Base-by-base conservation (phyloP, 2,797 vertebrate species). In the Pyrocephalus nanus region DNA sequence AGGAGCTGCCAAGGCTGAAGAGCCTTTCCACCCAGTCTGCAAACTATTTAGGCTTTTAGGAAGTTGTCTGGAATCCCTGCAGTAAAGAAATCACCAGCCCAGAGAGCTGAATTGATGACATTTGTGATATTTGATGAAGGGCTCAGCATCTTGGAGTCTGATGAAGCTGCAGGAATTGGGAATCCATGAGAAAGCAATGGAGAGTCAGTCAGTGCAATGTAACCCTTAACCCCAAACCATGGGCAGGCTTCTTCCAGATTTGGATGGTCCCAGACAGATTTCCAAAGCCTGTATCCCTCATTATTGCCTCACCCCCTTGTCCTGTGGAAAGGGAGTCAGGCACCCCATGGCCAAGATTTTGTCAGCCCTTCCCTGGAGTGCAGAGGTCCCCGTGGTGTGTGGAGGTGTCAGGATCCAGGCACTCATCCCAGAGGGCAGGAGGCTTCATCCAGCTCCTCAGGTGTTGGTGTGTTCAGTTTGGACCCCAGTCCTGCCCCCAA, bases 401-500 rank as follows among this genome's bases (percentile, higher is more conserved):
- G 48, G 55, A 74, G 51, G n/a, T 36, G 38, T 42, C 22, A 14
- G 30, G 70, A 32, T 10, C 36, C 48, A 62, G 55, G 54, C 36
- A 53, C 70, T 26, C 19, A 18, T 57, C 30, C 50, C n/a, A 15
- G 29, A 36, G 8, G 48, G 22, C 42, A 21, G 32, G 23, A 32
- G 13, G 16, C 20, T 53, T 62, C 43, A 47, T 15, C 21, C 43
- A 47, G 50, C 45, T 76, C 26, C 69, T 80, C 32, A 8, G 6
- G 36, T 5, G 21, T 22, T 9, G 60, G 6, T 25, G 4, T 5
- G 27, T 26, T 22, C 38, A 38, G 32, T 6, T 34, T 36, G 25
- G 8, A 6, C 2, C 0, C 1, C 45, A 13, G 20, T 23, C 36
- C 40, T 82, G n/a, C 3, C 18, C 29, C 19, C 27, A 3, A 27